Conservation (phyloP, 1,140 invertebrate genomes). For the Micrasema longulum region DNA sequence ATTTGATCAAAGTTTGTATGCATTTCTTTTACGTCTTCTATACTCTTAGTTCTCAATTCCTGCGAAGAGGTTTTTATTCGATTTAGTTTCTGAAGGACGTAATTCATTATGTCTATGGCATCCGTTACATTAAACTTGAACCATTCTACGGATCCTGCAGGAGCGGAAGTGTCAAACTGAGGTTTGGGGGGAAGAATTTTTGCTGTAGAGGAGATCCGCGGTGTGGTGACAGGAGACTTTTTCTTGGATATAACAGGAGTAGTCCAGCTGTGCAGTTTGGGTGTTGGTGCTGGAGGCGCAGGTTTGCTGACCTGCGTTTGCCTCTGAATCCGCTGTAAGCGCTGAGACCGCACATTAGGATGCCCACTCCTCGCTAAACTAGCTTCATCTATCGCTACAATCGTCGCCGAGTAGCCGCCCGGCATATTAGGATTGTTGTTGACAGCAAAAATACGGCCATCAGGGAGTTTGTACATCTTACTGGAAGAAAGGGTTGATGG, state of each 20-base stretch:
- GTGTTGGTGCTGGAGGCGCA: slow-evolving; percentile 20
- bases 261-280: slow-evolving; percentile 34
- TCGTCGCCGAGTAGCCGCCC: slow-evolving; percentile 67
- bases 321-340: slow-evolving; percentile 21
- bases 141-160: slow-evolving; percentile 60
- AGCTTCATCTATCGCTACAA: slow-evolving; percentile 60
- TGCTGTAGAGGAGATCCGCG: neutral
- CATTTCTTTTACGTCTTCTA: slow-evolving; percentile 61
- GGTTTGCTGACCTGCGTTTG: slow-evolving; percentile 27
- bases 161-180: neutral
- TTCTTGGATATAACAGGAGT: slow-evolving; percentile 31
- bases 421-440: slow-evolving; percentile 65
- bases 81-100: slow-evolving; percentile 60
- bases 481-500: slow-evolving; percentile 66
- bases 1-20: slow-evolving; percentile 61
- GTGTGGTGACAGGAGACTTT: neutral
- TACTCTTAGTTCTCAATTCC: slow-evolving; percentile 59
- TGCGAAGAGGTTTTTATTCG: slow-evolving; percentile 62
- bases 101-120: slow-evolving; percentile 64
- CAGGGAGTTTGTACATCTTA: slow-evolving; percentile 66
- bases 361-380: slow-evolving; percentile 4
- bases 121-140: slow-evolving; percentile 65
- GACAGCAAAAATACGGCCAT: slow-evolving; percentile 66
- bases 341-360: slow-evolving; percentile 19
- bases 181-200: neutral